Evolutionary conservation across 2,888 invertebrate species (phyloP).

Genomic region (Oscheius sp.): DNA sequence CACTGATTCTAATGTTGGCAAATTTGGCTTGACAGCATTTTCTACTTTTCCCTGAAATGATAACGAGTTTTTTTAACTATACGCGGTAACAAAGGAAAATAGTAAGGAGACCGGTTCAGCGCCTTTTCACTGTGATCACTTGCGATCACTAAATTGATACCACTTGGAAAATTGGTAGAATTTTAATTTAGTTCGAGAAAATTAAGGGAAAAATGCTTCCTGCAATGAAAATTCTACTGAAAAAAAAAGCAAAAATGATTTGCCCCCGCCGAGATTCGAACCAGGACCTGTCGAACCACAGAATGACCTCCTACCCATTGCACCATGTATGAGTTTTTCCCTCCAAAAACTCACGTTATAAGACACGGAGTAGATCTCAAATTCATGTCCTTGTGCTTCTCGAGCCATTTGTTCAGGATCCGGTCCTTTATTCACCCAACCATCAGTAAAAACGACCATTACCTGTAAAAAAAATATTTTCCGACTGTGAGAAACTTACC

Average conservation of each 20-base stretch:
- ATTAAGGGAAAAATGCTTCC: no score
- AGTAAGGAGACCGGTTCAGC: neutral
- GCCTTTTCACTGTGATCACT: no score
- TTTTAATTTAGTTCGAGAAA: no score
- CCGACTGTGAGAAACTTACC: constrained; percentile 27
- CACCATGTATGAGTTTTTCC: no score
- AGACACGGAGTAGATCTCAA: constrained; percentile 67
- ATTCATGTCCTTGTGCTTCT: constrained; percentile 62
- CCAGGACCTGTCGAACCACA: no score
- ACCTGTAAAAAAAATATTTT: constrained; percentile 45
- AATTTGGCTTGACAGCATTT: constrained; percentile 58
- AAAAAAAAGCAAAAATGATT: no score
- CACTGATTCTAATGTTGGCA: constrained; percentile 61
- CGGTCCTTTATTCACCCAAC: constrained; percentile 70
- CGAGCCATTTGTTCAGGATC: constrained; percentile 61
- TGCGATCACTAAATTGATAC: no score
- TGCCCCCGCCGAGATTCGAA: no score
- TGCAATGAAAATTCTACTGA: no score
- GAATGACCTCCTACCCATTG: no score
- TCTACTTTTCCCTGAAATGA: constrained; percentile 47
- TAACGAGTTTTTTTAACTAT: neutral
- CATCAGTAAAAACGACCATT: constrained; percentile 72
- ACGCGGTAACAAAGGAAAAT: neutral
- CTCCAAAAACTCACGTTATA: constrained; percentile 48
- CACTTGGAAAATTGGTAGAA: no score